Base-by-base conservation (phyloP, 2,797 vertebrate genomes). In the Myotis planiceps region DNA sequence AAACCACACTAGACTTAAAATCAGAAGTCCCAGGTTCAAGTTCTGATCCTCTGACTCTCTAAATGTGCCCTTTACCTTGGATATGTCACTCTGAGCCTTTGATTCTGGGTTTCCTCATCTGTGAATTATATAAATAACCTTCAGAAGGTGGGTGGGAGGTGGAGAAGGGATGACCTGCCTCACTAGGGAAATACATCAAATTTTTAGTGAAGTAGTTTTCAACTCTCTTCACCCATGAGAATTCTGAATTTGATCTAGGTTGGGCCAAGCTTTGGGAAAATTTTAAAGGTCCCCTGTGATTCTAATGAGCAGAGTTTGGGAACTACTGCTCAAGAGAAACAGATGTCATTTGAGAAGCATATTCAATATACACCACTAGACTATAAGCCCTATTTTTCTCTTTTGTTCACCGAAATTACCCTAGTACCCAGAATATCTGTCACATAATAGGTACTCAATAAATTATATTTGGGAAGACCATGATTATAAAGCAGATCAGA, bases 331-430 rank as follows among this genome's bases (percentile, higher is more conserved):
- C 21, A 66, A 65, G 47, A 23, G 39, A 89, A 94, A 75, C 9
- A 9, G n/a, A 51, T 34, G 42, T 72, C 76, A 5, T 87, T 76
- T 81, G 68, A 97, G 72, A 93, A 88, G 18, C 18, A 51, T 66
- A 29, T 83, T 85, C 37, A 88, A 47, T 53, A 72, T 3, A 45
- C 2, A 16, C n/a, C 25, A 29, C 34, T 39, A 19, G 9, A 63
- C 37, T 19, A 60, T 13, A 60, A 84, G 12, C 21, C 81, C 42
- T 23, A 3, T 58, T 58, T 94, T 89, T 32, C 66, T 75, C 25
- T 88, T 94, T 83, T 53, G 32, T 88, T 96, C 84, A 45, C 37
- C 18, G 37, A 95, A 82, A 90, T 92, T 86, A 93, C 45, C 49
- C 51, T 49, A 12, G 12, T 37, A 12, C 63, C 79, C 32, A 78